phyloP scores from a whole-genome alignment of 1,140 invertebrate species.

The Pseudoatta argentina region DNA sequence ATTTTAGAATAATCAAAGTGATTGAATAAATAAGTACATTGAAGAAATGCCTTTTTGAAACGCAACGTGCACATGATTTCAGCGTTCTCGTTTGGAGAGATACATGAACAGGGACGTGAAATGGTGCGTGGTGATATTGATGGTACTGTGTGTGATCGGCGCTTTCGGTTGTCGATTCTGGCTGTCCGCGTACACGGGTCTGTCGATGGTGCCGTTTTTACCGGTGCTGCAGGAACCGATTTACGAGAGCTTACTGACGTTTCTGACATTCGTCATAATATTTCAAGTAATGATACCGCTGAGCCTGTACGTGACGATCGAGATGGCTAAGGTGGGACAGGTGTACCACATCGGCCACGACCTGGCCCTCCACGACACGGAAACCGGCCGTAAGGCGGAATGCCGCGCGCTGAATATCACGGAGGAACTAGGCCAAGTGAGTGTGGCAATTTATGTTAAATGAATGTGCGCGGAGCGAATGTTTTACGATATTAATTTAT shows the following conservation, averaged over 20 bases:
- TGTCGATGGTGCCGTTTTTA: constrained; percentile 88
- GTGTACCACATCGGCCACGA: constrained; percentile 98
- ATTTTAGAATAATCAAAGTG: neutral
- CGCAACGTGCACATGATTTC: constrained; percentile 32
- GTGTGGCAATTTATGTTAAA: constrained; percentile 57
- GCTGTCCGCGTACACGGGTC: constrained; percentile 88
- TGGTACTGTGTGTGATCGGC: constrained; percentile 96
- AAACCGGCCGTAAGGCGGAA: constrained; percentile 95
- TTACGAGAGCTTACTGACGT: constrained; percentile 95
- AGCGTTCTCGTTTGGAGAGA: constrained; percentile 94
- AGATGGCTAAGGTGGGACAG: constrained; percentile 98
- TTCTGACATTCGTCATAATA: constrained; percentile 98
- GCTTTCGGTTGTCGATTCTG: constrained; percentile 96
- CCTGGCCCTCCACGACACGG: constrained; percentile 93
- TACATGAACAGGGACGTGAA: constrained; percentile 98
- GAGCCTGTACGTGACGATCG: constrained; percentile 98
- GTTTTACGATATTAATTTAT: neutral
- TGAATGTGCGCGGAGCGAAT: constrained; percentile 29
- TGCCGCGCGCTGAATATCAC: constrained; percentile 98
- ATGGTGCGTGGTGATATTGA: constrained; percentile 97
- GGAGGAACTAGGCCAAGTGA: constrained; percentile 96
- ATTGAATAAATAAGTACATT: neutral
- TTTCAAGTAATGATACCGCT: constrained; percentile 99
- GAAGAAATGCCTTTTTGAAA: neutral
- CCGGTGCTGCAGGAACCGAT: constrained; percentile 87